phyloP scores from a whole-genome alignment of 2,888 invertebrate species.

The Meliscaeva auricollis region DNA sequence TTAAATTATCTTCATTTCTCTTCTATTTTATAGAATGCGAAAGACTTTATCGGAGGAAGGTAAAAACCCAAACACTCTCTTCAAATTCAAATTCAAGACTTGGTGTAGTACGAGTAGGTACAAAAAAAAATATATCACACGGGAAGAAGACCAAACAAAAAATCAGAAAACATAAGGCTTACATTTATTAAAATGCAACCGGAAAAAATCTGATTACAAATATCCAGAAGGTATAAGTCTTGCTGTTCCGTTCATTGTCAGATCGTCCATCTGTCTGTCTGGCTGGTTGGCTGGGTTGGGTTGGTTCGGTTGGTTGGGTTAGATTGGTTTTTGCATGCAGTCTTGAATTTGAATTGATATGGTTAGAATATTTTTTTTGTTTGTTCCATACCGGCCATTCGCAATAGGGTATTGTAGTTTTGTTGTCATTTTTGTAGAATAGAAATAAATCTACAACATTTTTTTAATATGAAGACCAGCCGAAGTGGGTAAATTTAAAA shows the following conservation, averaged over 20 bases:
- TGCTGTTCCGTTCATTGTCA: conserved; percentile 25
- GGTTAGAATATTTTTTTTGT: conserved; percentile 13
- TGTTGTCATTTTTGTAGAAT: background rate
- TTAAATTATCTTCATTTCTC: conserved; percentile 26
- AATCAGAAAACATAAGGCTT: background rate
- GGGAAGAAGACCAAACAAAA: conserved; percentile 31
- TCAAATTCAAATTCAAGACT: conserved; percentile 50
- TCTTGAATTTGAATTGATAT: conserved; percentile 68
- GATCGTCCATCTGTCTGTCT: conserved; percentile 46
- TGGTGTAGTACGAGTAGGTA: too few species aligned
- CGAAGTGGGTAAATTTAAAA: too few species aligned
- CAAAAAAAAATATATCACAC: conserved; percentile 9
- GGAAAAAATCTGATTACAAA: conserved; percentile 75
- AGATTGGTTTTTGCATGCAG: conserved; percentile 30
- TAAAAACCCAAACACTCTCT: conserved; percentile 16
- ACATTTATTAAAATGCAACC: conserved; percentile 72
- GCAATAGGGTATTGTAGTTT: background rate
- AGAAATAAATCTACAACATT: too few species aligned
- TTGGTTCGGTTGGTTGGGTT: background rate
- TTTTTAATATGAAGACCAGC: too few species aligned
- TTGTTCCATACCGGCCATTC: background rate
- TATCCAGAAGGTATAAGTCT: conserved; percentile 51
- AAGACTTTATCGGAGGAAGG: background rate
- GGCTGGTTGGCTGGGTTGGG: conserved; percentile 18
- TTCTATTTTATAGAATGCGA: conserved; percentile 14